Conservation (phyloP, 2,113 vertebrate species). For the Mustela nigripes region DNA sequence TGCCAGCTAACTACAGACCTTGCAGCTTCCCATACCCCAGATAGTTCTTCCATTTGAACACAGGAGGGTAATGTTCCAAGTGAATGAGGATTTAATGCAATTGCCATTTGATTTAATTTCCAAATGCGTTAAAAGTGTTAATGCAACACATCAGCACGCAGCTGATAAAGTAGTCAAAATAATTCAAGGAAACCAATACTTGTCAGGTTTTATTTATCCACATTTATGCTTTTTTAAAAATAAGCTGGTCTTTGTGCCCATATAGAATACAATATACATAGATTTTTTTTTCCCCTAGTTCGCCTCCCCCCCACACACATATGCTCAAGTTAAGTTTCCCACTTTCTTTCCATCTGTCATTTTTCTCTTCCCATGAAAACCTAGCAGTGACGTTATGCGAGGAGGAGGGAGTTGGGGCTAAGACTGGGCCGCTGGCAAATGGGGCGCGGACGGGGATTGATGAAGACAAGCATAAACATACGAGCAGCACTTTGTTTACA, state of each 20-base stretch:
- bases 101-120: slow-evolving; percentile 82
- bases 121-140: slow-evolving; percentile 77
- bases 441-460: neutral
- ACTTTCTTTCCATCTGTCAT: slow-evolving; percentile 75
- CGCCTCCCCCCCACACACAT: slow-evolving; percentile 58
- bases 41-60: slow-evolving; percentile 62
- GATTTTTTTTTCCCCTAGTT: slow-evolving; percentile 52
- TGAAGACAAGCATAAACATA: neutral
- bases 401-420: neutral
- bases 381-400: neutral
- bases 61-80: slow-evolving; percentile 64
- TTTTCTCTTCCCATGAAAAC: slow-evolving; percentile 55
- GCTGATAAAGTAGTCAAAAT: slow-evolving; percentile 82
- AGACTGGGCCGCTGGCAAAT: neutral
- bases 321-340: slow-evolving; percentile 71
- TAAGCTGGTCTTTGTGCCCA: slow-evolving; percentile 75
- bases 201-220: slow-evolving; percentile 84
- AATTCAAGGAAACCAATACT: slow-evolving; percentile 81
- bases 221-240: slow-evolving; percentile 72
- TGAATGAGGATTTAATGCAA: slow-evolving; percentile 70
- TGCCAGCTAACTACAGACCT: neutral
- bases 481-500: neutral
- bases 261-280: slow-evolving; percentile 69
- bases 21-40: neutral
- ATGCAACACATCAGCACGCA: slow-evolving; percentile 80